A percentile compares a stretch with the other conserved stretches of the same genome.
phyloP scores from a whole-genome alignment of 2,797 vertebrate genomes.

The Neoniphon sammara region DNA sequence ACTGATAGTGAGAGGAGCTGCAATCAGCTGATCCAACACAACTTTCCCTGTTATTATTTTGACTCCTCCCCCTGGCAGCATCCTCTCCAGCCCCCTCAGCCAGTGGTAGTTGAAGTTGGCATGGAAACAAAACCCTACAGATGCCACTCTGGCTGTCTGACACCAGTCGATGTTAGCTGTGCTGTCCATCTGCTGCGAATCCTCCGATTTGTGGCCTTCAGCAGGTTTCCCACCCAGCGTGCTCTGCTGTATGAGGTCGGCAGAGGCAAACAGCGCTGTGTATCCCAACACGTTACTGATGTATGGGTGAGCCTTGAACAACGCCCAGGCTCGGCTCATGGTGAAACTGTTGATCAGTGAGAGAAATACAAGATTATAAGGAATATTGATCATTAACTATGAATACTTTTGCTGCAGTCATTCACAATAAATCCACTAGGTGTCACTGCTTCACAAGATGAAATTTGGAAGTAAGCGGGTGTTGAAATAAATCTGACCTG shows the following conservation, averaged over 20 bases:
- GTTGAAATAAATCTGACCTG: neutral
- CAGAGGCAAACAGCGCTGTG: constrained; percentile 83
- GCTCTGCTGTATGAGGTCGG: constrained; percentile 85
- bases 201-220: constrained; percentile 24
- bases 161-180: constrained; percentile 70
- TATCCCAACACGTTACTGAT: constrained; percentile 83
- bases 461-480: neutral
- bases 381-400: neutral
- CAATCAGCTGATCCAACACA: constrained; percentile 83
- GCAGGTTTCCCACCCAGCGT: constrained; percentile 60
- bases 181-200: neutral
- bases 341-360: constrained; percentile 46
- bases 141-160: constrained; percentile 80
- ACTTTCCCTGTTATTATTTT: constrained; percentile 80
- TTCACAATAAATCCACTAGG: neutral
- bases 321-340: constrained; percentile 79
- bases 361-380: constrained; percentile 9
- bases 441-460: neutral
- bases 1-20: constrained; percentile 84
- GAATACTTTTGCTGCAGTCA: neutral
- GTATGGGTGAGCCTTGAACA: constrained; percentile 82
- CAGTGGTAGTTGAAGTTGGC: constrained; percentile 87
- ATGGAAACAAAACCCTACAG: constrained; percentile 85
- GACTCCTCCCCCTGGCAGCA: constrained; percentile 77
- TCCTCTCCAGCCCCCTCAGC: constrained; percentile 81